Evolutionary conservation across 2,888 invertebrate species (phyloP).

Genomic region (Scaptomyza cyrtandrae): DNA sequence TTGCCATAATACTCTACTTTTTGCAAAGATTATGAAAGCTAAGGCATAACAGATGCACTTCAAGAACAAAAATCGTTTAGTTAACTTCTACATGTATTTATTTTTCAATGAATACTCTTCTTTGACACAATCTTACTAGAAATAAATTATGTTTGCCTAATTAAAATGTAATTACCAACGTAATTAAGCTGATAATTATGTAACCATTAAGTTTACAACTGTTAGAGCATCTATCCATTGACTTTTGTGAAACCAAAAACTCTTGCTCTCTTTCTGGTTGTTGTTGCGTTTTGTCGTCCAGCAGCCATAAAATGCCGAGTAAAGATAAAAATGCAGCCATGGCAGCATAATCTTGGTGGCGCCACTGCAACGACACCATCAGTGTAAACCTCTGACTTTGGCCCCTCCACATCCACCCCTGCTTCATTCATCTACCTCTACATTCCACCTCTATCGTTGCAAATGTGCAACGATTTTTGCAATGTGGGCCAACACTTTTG

Average conservation of each 20-base stretch:
- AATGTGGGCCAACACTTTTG: conserved; percentile 67
- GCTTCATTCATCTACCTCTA: too few relatives aligned
- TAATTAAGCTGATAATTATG: too few relatives aligned
- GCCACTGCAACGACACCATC: conserved; percentile 58
- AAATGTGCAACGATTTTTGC: conserved; percentile 48
- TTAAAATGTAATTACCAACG: neutral
- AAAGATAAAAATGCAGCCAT: conserved; percentile 73
- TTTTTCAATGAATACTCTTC: too few relatives aligned
- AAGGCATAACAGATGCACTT: too few relatives aligned
- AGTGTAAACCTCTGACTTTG: conserved; percentile 49
- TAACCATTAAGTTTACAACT: neutral
- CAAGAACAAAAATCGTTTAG: too few relatives aligned
- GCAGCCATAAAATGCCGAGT: conserved; percentile 62
- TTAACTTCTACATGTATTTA: too few relatives aligned
- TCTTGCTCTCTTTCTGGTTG: conserved; percentile 21
- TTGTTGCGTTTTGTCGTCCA: conserved; percentile 46
- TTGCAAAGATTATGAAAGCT: neutral
- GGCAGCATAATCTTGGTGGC: conserved; percentile 64
- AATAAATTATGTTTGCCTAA: neutral
- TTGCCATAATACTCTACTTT: conserved; percentile 19
- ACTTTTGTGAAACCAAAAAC: neutral
- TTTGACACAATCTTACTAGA: too few relatives aligned
- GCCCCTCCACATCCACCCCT: neutral
- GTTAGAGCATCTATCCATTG: conserved; percentile 52
- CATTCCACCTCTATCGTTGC: conserved; percentile 18